Evolutionary conservation across 1,140 invertebrate genomes (phyloP).

Genomic region (Lysiphlebus fabarum): DNA sequence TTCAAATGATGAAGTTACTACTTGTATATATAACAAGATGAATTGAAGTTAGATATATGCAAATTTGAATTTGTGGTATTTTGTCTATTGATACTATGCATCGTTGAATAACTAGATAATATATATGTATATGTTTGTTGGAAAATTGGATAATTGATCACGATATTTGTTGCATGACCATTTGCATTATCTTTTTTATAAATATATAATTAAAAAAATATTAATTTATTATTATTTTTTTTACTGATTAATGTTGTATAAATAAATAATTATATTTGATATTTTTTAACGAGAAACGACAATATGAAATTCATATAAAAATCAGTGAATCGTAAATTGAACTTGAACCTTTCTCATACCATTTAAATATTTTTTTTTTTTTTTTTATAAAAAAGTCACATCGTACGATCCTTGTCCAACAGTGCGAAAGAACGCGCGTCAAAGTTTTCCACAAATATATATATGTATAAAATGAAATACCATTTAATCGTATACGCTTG

Average conservation of each 20-base stretch:
- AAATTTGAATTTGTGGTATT: too few relatives aligned
- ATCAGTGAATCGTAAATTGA: conserved; percentile 10
- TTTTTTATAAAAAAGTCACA: conserved; percentile 14
- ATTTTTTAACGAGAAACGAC: conserved; percentile 17
- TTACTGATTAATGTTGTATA: too few relatives aligned
- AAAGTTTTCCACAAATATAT: conserved; percentile 23
- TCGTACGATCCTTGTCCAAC: conserved; percentile 27
- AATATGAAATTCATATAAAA: conserved; percentile 10
- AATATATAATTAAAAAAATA: background rate
- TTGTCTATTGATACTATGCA: too few relatives aligned
- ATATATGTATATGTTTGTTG: too few relatives aligned
- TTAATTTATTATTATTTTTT: too few relatives aligned
- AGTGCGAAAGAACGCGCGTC: conserved; percentile 28
- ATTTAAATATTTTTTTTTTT: conserved; percentile 10
- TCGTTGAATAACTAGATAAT: too few relatives aligned
- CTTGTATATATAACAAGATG: background rate
- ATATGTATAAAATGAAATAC: conserved; percentile 7
- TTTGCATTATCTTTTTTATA: background rate
- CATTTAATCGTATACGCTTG: conserved; percentile 21
- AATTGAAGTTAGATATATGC: too few relatives aligned
- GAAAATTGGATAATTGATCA: too few relatives aligned
- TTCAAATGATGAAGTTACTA: background rate
- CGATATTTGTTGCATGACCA: too few relatives aligned
- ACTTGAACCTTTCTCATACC: background rate
- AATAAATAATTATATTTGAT: too few relatives aligned